Evolutionary conservation across 2,113 vertebrate genomes (phyloP).

Genomic region (Formicarius rufipectus): DNA sequence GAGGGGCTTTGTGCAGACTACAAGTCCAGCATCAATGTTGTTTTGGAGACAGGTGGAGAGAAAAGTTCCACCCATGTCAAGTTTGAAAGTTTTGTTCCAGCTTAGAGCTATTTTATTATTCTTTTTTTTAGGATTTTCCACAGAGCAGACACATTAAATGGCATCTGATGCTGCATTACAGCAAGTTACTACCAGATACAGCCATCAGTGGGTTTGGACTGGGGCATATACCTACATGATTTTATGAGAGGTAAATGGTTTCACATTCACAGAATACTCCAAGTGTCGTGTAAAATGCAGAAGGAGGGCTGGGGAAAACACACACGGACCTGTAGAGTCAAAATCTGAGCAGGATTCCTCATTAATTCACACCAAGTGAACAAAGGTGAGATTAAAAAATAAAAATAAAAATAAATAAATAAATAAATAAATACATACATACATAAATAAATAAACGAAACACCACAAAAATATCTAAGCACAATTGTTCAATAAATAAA

Average conservation of each 20-base stretch:
- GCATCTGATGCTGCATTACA: neutral
- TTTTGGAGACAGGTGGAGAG: neutral
- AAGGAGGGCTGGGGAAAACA: neutral
- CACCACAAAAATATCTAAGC: neutral
- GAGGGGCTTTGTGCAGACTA: neutral
- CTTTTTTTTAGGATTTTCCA: neutral
- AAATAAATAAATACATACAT: too few species aligned
- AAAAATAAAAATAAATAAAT: neutral
- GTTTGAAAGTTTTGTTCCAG: neutral
- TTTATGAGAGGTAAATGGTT: neutral
- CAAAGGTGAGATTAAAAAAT: neutral
- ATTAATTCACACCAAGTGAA: neutral
- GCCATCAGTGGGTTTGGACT: neutral
- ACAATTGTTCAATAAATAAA: neutral
- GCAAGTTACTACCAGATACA: neutral
- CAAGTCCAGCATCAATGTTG: neutral
- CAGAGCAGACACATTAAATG: neutral
- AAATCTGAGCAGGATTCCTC: neutral
- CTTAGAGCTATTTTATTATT: neutral
- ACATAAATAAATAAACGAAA: fast-evolving
- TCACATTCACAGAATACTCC: neutral
- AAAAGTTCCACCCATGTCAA: neutral
- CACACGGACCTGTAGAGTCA: neutral
- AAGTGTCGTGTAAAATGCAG: neutral
- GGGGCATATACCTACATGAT: neutral